Conservation (phyloP, 2,888 invertebrate genomes). For the Phengaris arion region DNA sequence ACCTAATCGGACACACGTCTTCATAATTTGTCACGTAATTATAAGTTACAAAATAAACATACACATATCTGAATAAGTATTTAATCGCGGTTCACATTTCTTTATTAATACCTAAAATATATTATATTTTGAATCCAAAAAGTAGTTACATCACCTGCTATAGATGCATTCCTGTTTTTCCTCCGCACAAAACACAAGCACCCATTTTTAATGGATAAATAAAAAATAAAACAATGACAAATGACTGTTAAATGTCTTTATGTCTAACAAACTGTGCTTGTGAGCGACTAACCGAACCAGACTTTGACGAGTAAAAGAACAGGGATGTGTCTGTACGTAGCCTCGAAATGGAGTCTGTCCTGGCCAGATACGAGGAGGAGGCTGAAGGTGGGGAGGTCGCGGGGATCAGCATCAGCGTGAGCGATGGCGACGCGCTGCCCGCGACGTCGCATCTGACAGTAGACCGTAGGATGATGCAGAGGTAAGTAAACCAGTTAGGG, state of each 20-base stretch:
- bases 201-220: background rate
- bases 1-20: no score
- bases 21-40: no score
- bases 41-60: no score
- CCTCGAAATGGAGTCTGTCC: slow-evolving; percentile 61
- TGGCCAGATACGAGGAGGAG: slow-evolving; percentile 76
- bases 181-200: slow-evolving; percentile 12
- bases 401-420: slow-evolving; percentile 64
- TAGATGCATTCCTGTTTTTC: slow-evolving; percentile 2
- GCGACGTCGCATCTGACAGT: slow-evolving; percentile 66
- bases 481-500: slow-evolving; percentile 45
- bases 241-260: background rate
- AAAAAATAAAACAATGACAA: background rate
- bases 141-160: background rate
- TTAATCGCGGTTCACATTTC: background rate
- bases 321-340: slow-evolving; percentile 45
- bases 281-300: slow-evolving; percentile 20
- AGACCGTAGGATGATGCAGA: slow-evolving; percentile 63
- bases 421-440: slow-evolving; percentile 49
- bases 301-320: slow-evolving; percentile 27
- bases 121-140: no score
- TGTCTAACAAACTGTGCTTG: slow-evolving; percentile 24
- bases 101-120: background rate
- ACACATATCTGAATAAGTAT: no score
- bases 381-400: slow-evolving; percentile 50